Percentiles rank a stretch among this genome's conserved stretches.
Conservation (phyloP, 2,888 invertebrate species). For the Zootermopsis nevadensis region DNA sequence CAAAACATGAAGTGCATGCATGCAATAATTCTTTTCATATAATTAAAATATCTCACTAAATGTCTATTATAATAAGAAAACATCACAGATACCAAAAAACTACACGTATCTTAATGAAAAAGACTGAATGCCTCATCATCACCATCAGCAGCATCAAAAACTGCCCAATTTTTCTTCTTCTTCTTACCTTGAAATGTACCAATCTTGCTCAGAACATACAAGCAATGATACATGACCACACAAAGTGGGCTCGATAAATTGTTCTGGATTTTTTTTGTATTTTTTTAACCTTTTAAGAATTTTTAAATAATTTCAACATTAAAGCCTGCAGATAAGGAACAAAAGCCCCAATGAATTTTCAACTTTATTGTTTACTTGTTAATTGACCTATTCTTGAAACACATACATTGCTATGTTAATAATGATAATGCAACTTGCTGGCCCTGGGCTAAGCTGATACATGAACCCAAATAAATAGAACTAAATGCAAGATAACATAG, state of each 20-base stretch:
- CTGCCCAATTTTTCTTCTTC: constrained; percentile 27
- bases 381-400: not conserved
- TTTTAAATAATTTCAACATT: not conserved
- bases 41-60: constrained; percentile 45
- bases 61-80: constrained; percentile 45
- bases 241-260: not conserved
- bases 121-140: constrained; percentile 34
- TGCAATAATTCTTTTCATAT: constrained; percentile 33
- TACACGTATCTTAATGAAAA: constrained; percentile 38
- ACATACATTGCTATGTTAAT: constrained; percentile 11
- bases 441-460: not conserved
- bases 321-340: constrained; percentile 2
- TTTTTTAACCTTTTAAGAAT: not conserved
- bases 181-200: not conserved
- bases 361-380: not conserved
- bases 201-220: constrained; percentile 14
- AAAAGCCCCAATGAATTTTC: not conserved
- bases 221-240: constrained; percentile 10
- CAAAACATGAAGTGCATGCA: constrained; percentile 34
- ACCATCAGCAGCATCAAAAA: not conserved
- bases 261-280: not conserved
- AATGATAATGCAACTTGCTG: not conserved
- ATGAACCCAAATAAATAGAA: not conserved
- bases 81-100: constrained; percentile 47
- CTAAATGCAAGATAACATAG: constrained; percentile 1